Evolutionary conservation across 2,113 vertebrate species (phyloP), one percentile per base, ranked within the genome.

Genomic region (Nesospiza acunhae): DNA sequence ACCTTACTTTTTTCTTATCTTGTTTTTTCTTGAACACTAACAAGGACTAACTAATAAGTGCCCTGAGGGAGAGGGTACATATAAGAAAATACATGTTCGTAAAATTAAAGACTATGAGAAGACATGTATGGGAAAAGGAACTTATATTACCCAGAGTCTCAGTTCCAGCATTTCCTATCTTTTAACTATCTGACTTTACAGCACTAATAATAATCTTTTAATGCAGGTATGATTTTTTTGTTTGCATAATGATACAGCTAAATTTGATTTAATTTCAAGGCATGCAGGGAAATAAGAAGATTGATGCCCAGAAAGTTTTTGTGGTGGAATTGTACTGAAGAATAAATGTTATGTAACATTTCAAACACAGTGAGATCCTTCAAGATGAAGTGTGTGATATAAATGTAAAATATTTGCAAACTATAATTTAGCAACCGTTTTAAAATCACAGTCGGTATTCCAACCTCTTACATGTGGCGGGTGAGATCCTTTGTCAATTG

Each of bases 241-340:
- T 95, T 94, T 94, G 95, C 84, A 96, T 96, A 94, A 96, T 95
- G 90, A 94, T 89, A 60, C 74, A 95, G 81, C 59, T 95, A 91
- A 93, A 96, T 96, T 94, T 87, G 84, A 76, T 94, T 93, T 94
- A 83, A 95, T 96, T 97, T 92, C 58, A 87, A 82, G 87, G 53
- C 93, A 35, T 87, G 89, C n/a, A 64, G 78, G 46, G 89, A 96
- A 91, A 58, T 87, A 64, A 93, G 89, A 95, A 96, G 91, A 97
- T 91, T 97, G 95, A 96, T 96, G 87, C 94, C 95, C 95, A 94
- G 89, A 96, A 95, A 96, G 81, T 95, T 96, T 96, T 93, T 93
- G 78, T 95, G 89, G 88, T 69, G 70, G 84, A 96, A 91, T 96
- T 96, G 91, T 90, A 59, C 50, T 76, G 9, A 94, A 94, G 95